Evolutionary conservation across 1,140 invertebrate genomes (phyloP).

Genomic region (Atta colombica): DNA sequence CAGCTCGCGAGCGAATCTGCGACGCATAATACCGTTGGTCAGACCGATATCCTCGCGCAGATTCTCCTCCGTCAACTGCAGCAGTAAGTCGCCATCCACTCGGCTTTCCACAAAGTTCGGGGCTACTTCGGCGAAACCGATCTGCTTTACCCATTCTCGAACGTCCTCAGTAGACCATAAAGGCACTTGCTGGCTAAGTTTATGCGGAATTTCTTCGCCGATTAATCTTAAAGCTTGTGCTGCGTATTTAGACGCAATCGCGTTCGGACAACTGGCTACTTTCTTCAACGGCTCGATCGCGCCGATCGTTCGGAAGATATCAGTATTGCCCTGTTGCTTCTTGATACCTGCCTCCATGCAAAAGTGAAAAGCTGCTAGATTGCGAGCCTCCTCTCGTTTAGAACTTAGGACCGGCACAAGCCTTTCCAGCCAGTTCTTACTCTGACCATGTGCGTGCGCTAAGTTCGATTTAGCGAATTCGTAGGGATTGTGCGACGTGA

Average conservation of each 20-base stretch:
- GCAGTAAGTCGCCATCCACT: constrained; percentile 98
- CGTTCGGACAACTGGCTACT: constrained; percentile 99
- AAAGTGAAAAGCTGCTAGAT: constrained; percentile 99
- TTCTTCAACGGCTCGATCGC: constrained; percentile 98
- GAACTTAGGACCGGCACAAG: constrained; percentile 98
- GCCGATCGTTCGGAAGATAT: constrained; percentile 97
- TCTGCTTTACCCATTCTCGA: constrained; percentile 98
- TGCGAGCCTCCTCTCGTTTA: constrained; percentile 97
- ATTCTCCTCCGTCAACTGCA: constrained; percentile 97
- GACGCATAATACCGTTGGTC: constrained; percentile 96
- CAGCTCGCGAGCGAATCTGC: constrained; percentile 97
- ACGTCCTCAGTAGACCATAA: constrained; percentile 99
- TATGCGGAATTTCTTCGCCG: constrained; percentile 98
- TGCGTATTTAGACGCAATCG: constrained; percentile 98
- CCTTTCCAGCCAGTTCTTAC: constrained; percentile 97
- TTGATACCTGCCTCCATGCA: constrained; percentile 99
- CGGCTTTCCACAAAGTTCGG: constrained; percentile 95
- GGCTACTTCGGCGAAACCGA: constrained; percentile 95
- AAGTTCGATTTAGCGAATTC: constrained; percentile 97
- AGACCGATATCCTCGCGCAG: constrained; percentile 97
- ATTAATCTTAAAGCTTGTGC: constrained; percentile 97
- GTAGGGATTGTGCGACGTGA: constrained; percentile 96
- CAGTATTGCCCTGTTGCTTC: constrained; percentile 97
- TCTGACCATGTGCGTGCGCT: constrained; percentile 98
- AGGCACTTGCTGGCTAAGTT: constrained; percentile 98